Conservation (phyloP, 92 coral and sea anemone species). For the Phenganax stokvisi region DNA sequence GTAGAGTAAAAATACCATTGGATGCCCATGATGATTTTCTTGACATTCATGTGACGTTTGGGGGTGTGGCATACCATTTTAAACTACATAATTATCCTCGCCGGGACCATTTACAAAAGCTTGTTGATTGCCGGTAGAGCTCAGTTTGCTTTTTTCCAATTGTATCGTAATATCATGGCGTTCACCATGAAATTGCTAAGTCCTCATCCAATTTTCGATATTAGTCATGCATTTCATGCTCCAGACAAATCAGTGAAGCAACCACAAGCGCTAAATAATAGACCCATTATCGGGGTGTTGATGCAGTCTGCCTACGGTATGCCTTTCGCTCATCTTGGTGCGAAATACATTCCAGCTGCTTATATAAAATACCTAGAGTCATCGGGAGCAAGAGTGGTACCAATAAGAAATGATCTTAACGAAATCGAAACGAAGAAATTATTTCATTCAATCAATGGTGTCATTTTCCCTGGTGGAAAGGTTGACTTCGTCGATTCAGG, state of each 20-base stretch:
- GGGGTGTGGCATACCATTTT: too few species aligned
- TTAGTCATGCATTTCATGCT: not conserved
- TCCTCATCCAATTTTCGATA: not conserved
- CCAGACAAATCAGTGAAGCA: not conserved
- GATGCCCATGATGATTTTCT: too few species aligned
- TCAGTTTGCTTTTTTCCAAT: too few species aligned
- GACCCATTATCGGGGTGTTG: conserved; percentile 74
- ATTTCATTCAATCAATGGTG: not conserved
- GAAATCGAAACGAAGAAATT: conserved; percentile 34
- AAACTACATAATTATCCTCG: too few species aligned
- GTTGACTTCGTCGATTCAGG: too few species aligned
- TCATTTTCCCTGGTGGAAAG: too few species aligned
- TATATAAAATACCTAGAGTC: conserved; percentile 27
- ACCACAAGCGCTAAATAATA: conserved; percentile 50
- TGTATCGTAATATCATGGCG: not conserved
- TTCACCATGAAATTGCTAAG: not conserved
- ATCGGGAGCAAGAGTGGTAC: conserved; percentile 87
- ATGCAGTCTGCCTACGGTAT: conserved; percentile 55
- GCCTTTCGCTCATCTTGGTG: conserved; percentile 51
- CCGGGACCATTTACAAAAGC: too few species aligned
- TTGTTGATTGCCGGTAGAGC: too few species aligned
- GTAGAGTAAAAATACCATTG: too few species aligned
- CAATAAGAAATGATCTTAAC: conserved; percentile 25
- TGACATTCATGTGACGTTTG: too few species aligned
- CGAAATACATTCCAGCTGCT: conserved; percentile 74